Evolutionary conservation across 2,113 vertebrate genomes (phyloP), one percentile per base, ranked within the genome.

Genomic region (Felis chaus): DNA sequence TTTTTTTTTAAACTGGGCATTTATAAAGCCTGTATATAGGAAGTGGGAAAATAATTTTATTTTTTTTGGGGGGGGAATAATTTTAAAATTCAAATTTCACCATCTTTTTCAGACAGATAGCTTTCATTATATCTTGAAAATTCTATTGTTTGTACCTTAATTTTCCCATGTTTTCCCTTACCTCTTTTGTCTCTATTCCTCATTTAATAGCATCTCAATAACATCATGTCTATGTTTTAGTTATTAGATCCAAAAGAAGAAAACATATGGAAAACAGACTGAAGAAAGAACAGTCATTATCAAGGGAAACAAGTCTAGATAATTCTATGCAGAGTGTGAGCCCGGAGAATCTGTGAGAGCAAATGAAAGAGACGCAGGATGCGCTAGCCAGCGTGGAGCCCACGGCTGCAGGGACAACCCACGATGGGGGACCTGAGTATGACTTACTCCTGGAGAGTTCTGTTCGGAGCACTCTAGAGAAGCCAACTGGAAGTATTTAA

Each of bases 211-310:
- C 29, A n/a, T 41, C 41, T 90, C 12, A 57, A 21, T 45, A 63
- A 87, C 25, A 45, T 53, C 1, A 11, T 80, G 39, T 95, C 41
- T 94, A 1, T 11, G 16, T 97, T 96, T 96, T 83, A 98, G 98
- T 97, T 76, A 94, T 98, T 76, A 90, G 45, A 66, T 74, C 88
- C 3, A 97, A 97, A 91, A 91, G 94, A 74, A 96, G 29, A 31
- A 69, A 98, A 74, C 27, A 48, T 13, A 50, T 69, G 33, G 45
- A 94, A 76, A 96, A 86, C 92, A 94, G 69, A 45, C 25, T 33
- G 48, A 96, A 10, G 8, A 48, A 29, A 27, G 2, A 79, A 15
- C 48, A 80, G 25, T 61, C 7, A 1, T 50, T 55, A n/a, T 5
- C 25, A 5, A 21, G 14, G 5, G n/a, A 50, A 18, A 50, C 3